Percentiles rank a stretch among this genome's conserved stretches.
Evolutionary conservation across 2,113 vertebrate species (phyloP).

Genomic region (Brevimyrus niger): DNA sequence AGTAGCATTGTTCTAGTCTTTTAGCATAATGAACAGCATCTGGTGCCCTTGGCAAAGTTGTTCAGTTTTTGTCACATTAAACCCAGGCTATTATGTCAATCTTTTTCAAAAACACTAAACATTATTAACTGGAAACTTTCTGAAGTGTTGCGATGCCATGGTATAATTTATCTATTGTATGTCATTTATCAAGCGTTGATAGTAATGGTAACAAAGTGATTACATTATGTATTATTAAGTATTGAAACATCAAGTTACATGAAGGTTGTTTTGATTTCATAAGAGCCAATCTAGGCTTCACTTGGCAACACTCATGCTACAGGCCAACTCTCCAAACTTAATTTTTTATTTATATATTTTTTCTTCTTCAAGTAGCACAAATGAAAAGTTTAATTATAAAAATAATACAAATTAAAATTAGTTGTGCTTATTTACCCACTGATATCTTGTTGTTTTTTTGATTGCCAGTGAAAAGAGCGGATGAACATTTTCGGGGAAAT

Average conservation of each 20-base stretch:
- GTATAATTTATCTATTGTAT: neutral
- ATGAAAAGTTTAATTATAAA: neutral
- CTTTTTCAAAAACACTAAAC: neutral
- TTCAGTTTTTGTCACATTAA: neutral
- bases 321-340: neutral
- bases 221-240: neutral
- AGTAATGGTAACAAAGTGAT: neutral
- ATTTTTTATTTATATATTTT: neutral
- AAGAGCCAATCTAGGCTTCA: neutral
- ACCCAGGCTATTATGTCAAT: neutral
- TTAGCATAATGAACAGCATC: conserved; percentile 1
- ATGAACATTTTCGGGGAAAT: neutral
- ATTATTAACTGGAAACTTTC: neutral
- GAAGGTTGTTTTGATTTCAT: neutral
- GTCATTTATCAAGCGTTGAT: neutral
- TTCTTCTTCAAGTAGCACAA: neutral
- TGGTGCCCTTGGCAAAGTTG: neutral
- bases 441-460: neutral
- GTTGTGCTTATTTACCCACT: neutral
- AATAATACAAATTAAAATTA: neutral
- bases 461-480: neutral
- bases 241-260: neutral
- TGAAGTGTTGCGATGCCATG: neutral
- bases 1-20: neutral
- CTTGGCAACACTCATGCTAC: neutral